phyloP scores from a whole-genome alignment of 2,113 vertebrate species.

The Callionymus lyra region DNA sequence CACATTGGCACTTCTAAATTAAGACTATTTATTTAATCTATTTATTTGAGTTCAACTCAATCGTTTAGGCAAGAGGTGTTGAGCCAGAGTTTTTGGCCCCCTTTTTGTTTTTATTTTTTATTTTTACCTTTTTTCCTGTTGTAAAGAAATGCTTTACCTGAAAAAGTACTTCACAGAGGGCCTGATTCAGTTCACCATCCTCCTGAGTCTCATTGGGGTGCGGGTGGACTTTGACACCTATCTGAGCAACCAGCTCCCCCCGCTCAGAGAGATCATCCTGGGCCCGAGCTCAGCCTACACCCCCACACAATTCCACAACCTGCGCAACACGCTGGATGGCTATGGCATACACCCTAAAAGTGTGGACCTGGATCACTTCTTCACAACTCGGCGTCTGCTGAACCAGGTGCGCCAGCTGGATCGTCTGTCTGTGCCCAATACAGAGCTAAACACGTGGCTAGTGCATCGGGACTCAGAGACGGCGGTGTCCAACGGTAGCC shows the following conservation, averaged over 20 bases:
- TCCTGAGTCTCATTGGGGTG: constrained; percentile 94
- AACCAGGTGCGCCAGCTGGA: constrained; percentile 92
- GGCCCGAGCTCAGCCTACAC: constrained; percentile 98
- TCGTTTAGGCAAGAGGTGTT: constrained; percentile 25
- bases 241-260: constrained; percentile 88
- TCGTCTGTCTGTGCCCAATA: constrained; percentile 84
- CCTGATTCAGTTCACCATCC: constrained; percentile 99
- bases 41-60: constrained; percentile 23
- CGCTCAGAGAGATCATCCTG: constrained; percentile 95
- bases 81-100: constrained; percentile 29
- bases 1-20: neutral
- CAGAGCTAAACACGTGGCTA: constrained; percentile 88
- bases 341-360: constrained; percentile 98
- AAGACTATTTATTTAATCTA: constrained; percentile 10
- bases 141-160: constrained; percentile 98
- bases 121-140: constrained; percentile 70
- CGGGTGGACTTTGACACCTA: constrained; percentile 96
- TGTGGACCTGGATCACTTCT: constrained; percentile 91
- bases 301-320: constrained; percentile 97
- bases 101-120: constrained; percentile 63
- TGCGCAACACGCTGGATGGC: constrained; percentile 90
- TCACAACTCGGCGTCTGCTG: constrained; percentile 81
- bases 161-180: constrained; percentile 99
- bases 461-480: constrained; percentile 90
- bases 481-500: constrained; percentile 77